Evolutionary conservation across 1,140 invertebrate genomes (phyloP), one percentile per base, ranked within the genome.

Genomic region (Drosophila micromelanica): DNA sequence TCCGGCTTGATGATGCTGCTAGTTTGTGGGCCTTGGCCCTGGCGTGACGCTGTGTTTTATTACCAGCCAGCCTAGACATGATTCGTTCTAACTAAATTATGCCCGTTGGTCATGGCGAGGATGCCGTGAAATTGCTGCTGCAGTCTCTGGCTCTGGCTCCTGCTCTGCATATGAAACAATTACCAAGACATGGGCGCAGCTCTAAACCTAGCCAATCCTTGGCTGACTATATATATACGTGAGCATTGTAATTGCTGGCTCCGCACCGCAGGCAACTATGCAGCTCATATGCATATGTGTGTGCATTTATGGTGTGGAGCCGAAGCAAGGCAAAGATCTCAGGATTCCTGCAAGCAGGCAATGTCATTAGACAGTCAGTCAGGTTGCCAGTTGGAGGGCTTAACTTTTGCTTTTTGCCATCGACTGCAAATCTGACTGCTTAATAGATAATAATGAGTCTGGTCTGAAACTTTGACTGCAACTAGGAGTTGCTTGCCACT

Each of bases 61-160:
- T 89, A 72, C 76, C 76, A 73, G 43, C 17, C 40, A 48, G 77
- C 81, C 65, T 64, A 68, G 78, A 59, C 84, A 89, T 89, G 84
- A 89, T 89, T 89, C 85, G 84, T 89, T 89, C 85, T 89, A 90
- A 90, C 85, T 90, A 89, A 89, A 89, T 89, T 89, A 89, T 89
- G 85, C 85, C 85, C 86, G 85, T 52, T 86, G 86, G 85, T 78
- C 85, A 90, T 89, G 82, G 87, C 70, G 82, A 73, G 57, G 51
- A 67, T 57, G 69, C 56, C 70, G 61, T 73, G 62, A 73, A 76
- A 76, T 60, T 67, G 69, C 56, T 43, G 51, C 49, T 70, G 56
- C 62, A 57, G 61, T 59, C 45, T 27, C 2, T 20, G 1, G 46
- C 67, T 74, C 70, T 48, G 35, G 54, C 65, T 65, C 51, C 56